Evolutionary conservation across 2,888 invertebrate species (phyloP), one percentile per base, ranked within the genome.

Genomic region (Cataglyphis livida): DNA sequence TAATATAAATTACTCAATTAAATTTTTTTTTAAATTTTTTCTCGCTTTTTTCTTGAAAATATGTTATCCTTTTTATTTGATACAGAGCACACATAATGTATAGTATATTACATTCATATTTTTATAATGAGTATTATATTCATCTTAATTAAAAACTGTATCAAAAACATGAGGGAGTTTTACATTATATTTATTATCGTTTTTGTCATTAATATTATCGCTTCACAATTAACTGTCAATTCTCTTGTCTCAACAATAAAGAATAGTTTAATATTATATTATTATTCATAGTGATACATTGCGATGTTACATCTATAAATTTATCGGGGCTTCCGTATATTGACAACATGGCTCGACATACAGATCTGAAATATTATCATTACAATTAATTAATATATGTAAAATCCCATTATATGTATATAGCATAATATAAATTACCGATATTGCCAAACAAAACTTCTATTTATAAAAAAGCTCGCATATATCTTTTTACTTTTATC

Each of bases 221-320:
- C 32, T 35, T 48, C n/a, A 25, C 15, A 51, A 51, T 65, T 51
- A 75, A 51, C 4, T 65, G 25, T 25, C 51, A 51, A 51, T 65
- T 75, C 51, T 38, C 25, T 64, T 32, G n/a, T 51, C 38, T 62
- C 78, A 35, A 38, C 70, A 25, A 57, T 64, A 12, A 44, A 81
- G 65, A 84, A 82, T 35, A 32, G 18, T 48, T 21, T 51, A 41
- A 70, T 71, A 84, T 73, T 75, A 76, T 76, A 83, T 76, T 81
- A 83, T 84, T 88, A 84, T 81, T 81, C 54, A 44, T 38, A 51
- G 59, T 73, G 28, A 82, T 74, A 18, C 51, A 12, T 61, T 0
- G 21, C 44, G 44, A 74, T 12, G 12, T 28, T 21, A 41, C 48
- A 12, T 15, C 44, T 61, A 78, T 84, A 81, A 76, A 85, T 87